phyloP scores from a whole-genome alignment of 2,113 vertebrate species.

The Dasyornis broadbenti region DNA sequence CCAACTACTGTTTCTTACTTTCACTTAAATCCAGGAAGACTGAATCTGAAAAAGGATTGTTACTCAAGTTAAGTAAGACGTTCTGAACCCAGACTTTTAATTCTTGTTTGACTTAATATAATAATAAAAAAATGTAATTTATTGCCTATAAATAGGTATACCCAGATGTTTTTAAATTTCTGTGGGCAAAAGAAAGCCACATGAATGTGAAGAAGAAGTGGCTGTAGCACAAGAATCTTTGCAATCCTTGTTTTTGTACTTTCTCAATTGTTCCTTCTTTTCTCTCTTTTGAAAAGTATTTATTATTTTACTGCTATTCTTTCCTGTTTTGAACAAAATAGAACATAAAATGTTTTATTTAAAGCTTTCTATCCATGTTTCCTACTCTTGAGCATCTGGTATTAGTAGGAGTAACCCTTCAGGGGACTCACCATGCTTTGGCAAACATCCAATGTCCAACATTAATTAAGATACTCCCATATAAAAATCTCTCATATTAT shows the following conservation, averaged over 20 bases:
- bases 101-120: not conserved
- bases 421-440: not conserved
- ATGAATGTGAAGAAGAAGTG: not conserved
- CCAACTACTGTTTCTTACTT: not conserved
- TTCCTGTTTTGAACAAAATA: not conserved
- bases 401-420: not conserved
- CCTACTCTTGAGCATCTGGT: not conserved
- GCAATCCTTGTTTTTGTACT: not conserved
- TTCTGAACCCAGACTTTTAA: not conserved
- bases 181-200: not conserved
- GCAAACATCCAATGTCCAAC: not conserved
- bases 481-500: not conserved
- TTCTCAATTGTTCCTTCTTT: not conserved
- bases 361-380: not conserved
- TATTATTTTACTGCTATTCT: not conserved
- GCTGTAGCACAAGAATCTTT: not conserved
- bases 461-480: not conserved
- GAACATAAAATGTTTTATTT: not conserved
- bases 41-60: not conserved
- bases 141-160: not conserved
- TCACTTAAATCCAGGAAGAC: not conserved
- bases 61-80: not conserved
- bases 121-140: not conserved
- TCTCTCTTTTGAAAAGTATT: not conserved
- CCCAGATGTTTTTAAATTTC: not conserved